Evolutionary conservation across 2,888 invertebrate species (phyloP).

Genomic region (Oegoconia quadripuncta): DNA sequence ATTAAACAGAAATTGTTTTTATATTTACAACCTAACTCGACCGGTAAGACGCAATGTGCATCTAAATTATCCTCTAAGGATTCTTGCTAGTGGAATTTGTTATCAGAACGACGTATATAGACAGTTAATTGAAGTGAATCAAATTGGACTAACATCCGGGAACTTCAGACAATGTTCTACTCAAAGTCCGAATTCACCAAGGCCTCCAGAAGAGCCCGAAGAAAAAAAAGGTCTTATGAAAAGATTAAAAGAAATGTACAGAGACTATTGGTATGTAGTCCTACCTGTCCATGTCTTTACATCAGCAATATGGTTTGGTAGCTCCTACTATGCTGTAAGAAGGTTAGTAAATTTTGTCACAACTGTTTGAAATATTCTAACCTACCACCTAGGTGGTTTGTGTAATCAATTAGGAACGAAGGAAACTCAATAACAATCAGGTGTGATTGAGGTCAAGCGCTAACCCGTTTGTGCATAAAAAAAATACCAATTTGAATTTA

Average conservation of each 20-base stretch:
- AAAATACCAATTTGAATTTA: too few species aligned
- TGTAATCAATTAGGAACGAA: too few species aligned
- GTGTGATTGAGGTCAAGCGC: too few species aligned
- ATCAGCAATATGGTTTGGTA: slow-evolving; percentile 92
- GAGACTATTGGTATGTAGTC: slow-evolving; percentile 97
- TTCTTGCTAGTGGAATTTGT: slow-evolving; percentile 44
- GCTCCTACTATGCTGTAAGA: slow-evolving; percentile 91
- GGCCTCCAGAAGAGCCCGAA: slow-evolving; percentile 28
- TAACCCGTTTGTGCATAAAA: too few species aligned
- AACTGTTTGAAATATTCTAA: slow-evolving; percentile 1
- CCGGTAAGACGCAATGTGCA: slow-evolving; percentile 50
- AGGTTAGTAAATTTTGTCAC: slow-evolving; percentile 79
- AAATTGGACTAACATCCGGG: slow-evolving; percentile 18
- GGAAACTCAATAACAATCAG: too few species aligned
- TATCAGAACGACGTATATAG: slow-evolving; percentile 31
- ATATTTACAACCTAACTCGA: slow-evolving; percentile 47
- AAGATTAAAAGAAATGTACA: slow-evolving; percentile 94
- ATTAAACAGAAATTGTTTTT: slow-evolving; percentile 46
- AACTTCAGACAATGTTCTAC: slow-evolving; percentile 37
- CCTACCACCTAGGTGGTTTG: not conserved
- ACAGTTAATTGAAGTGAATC: slow-evolving; percentile 12
- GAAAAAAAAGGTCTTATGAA: slow-evolving; percentile 83
- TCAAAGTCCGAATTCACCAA: too few species aligned
- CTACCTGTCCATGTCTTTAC: slow-evolving; percentile 95
- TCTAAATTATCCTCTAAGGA: slow-evolving; percentile 40